Conservation (phyloP, 2,888 invertebrate species). For the Acleris laterana region DNA sequence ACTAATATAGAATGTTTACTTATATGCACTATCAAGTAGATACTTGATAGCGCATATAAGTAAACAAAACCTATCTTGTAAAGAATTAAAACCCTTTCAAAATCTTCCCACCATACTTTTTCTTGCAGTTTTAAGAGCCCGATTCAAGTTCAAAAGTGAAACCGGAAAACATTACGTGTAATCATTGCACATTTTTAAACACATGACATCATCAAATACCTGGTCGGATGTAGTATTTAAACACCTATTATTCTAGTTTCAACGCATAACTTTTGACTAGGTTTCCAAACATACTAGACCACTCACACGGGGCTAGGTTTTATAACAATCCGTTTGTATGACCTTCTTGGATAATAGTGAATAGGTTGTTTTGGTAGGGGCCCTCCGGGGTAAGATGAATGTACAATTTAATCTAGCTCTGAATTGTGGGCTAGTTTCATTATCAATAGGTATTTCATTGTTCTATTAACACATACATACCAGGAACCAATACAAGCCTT, state of each 20-base stretch:
- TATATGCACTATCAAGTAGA: too few species aligned
- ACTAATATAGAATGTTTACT: too few species aligned
- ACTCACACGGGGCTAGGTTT: constrained; percentile 44
- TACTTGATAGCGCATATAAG: too few species aligned
- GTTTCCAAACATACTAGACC: constrained; percentile 41
- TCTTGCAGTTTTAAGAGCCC: not conserved
- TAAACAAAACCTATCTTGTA: too few species aligned
- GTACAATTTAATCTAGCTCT: constrained; percentile 19
- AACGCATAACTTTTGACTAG: constrained; percentile 44
- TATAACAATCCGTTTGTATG: constrained; percentile 50
- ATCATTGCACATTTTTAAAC: constrained; percentile 32
- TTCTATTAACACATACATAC: constrained; percentile 12
- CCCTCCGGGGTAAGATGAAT: constrained; percentile 27
- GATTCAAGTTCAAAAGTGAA: not conserved
- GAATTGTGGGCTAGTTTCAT: constrained; percentile 1
- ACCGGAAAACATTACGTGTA: constrained; percentile 7
- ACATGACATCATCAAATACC: constrained; percentile 36
- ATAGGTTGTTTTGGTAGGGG: constrained; percentile 43
- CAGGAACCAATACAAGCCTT: too few species aligned
- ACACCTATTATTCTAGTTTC: constrained; percentile 47
- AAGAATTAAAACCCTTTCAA: too few species aligned
- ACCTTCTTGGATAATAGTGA: constrained; percentile 46
- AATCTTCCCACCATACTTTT: not conserved
- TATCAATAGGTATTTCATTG: constrained; percentile 5
- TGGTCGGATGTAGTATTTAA: constrained; percentile 45